Conservation (phyloP, 2,797 vertebrate species). For the Thunnus albacares region DNA sequence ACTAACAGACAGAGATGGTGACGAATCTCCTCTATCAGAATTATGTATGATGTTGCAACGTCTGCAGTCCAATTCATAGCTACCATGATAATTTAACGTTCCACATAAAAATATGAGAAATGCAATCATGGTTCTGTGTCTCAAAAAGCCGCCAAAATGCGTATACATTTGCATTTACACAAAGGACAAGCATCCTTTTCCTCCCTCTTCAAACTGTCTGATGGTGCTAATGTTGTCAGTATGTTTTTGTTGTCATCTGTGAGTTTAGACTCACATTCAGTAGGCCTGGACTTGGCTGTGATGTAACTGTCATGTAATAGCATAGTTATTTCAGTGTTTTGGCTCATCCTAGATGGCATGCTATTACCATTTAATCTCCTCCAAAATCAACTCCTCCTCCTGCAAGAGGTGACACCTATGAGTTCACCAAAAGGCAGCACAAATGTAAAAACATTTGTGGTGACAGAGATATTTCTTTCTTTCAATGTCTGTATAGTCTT, state of each 20-base stretch:
- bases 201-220: neutral
- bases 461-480: neutral
- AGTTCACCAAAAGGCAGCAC: constrained; percentile 13
- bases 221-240: constrained; percentile 10
- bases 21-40: constrained; percentile 1
- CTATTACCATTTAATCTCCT: constrained; percentile 1
- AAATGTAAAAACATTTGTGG: neutral
- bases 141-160: neutral
- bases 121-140: neutral
- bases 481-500: neutral
- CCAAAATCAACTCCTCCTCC: constrained; percentile 31
- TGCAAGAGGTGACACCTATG: constrained; percentile 30
- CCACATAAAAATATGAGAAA: neutral
- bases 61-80: constrained; percentile 20
- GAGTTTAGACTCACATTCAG: constrained; percentile 21
- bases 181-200: neutral
- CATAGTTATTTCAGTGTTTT: neutral
- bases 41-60: neutral
- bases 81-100: neutral
- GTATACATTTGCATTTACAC: constrained; percentile 6
- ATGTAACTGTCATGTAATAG: neutral
- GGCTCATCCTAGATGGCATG: neutral
- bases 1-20: constrained; percentile 22
- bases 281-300: constrained; percentile 28
- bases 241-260: constrained; percentile 20